These are phyloP conservation scores for Ochropleura plecta DNA, from an alignment of 2,888 invertebrate genomes.

Conservation along the genomic window DNA sequence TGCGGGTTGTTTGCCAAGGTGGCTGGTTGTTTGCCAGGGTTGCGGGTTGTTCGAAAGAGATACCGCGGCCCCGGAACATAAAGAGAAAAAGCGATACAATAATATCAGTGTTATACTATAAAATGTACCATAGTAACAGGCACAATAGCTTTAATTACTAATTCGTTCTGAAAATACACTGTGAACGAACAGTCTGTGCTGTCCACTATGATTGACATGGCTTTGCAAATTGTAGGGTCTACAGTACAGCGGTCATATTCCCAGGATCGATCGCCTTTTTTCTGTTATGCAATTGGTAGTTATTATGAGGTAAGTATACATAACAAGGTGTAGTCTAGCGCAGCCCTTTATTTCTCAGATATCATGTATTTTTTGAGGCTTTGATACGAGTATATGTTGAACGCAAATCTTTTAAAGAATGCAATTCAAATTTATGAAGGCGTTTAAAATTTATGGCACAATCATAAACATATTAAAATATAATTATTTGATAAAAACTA, in stretches of 20 bases:
- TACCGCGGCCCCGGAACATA: no score
- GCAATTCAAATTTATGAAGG: neutral
- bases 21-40: no score
- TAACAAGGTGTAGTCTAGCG: neutral
- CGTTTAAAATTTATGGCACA: neutral
- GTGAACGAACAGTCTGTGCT: slow-evolving; percentile 26
- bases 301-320: slow-evolving; percentile 1
- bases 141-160: neutral
- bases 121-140: no score
- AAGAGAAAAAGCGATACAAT: no score
- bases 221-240: slow-evolving; percentile 29
- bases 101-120: neutral
- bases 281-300: neutral
- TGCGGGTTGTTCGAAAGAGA: no score
- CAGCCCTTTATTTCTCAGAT: slow-evolving; percentile 1
- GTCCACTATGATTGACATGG: slow-evolving; percentile 26
- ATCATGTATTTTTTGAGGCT: neutral
- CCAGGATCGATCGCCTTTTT: slow-evolving; percentile 37
- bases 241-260: slow-evolving; percentile 28
- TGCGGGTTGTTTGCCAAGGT: no score
- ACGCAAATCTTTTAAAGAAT: neutral
- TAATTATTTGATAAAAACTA: no score
- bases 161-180: slow-evolving; percentile 13
- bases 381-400: neutral
- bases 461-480: no score